These are phyloP conservation scores for Drosophila erecta DNA, from an alignment of 1,140 invertebrate genomes.

Conservation along the genomic window DNA sequence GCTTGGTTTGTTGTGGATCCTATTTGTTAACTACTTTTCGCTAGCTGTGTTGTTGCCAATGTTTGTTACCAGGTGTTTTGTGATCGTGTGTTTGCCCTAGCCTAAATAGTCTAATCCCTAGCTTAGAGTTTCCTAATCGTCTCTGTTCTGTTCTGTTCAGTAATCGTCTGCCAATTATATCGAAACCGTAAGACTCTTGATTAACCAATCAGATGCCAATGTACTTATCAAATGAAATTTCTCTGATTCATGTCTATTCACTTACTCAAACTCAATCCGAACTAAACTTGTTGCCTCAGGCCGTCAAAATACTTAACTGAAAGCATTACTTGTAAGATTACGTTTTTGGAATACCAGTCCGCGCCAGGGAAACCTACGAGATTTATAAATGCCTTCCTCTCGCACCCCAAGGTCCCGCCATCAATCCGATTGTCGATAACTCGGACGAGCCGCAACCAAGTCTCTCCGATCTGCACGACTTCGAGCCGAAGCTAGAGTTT, in stretches of 20 bases:
- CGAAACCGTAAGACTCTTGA: constrained; percentile 38
- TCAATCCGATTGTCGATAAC: constrained; percentile 85
- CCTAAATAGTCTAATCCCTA: constrained; percentile 16
- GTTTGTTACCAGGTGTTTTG: constrained; percentile 27
- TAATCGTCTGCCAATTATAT: constrained; percentile 38
- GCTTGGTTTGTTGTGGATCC: constrained; percentile 53
- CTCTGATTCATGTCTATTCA: constrained; percentile 80
- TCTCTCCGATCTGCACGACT: constrained; percentile 95
- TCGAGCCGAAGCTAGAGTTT: constrained; percentile 97
- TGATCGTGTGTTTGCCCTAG: constrained; percentile 23
- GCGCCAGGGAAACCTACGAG: constrained; percentile 65
- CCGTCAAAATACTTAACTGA: constrained; percentile 82
- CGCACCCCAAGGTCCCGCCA: constrained; percentile 75
- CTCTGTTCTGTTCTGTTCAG: constrained; percentile 39
- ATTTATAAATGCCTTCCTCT: constrained; percentile 67
- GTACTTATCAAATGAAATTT: constrained; percentile 70
- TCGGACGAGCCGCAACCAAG: constrained; percentile 94
- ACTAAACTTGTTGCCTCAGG: constrained; percentile 81
- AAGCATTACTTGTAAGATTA: constrained; percentile 78
- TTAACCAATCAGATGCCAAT: constrained; percentile 40
- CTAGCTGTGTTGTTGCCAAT: constrained; percentile 57
- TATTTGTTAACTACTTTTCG: constrained; percentile 32
- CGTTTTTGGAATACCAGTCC: constrained; percentile 68
- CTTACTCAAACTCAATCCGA: constrained; percentile 80
- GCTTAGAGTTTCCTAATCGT: constrained; percentile 38